Evolutionary conservation across 2,888 invertebrate genomes (phyloP).

Genomic region (Baronia brevicornis): DNA sequence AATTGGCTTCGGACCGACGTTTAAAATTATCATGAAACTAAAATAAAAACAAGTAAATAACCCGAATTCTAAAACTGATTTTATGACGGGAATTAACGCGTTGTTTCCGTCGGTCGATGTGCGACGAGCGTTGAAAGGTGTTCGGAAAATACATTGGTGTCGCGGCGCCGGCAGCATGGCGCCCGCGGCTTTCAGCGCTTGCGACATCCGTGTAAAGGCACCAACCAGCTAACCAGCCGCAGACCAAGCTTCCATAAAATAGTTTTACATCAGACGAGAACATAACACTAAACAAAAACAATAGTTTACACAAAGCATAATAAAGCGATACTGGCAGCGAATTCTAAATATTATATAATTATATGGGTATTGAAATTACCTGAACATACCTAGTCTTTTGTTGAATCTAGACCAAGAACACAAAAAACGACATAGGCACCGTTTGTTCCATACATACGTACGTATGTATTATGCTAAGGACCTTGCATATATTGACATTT

Average conservation of each 20-base stretch:
- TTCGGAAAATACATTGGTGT: slow-evolving; percentile 64
- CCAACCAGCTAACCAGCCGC: slow-evolving; percentile 16
- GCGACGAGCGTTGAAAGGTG: slow-evolving; percentile 73
- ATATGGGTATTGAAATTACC: too few species aligned
- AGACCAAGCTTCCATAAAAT: slow-evolving; percentile 11
- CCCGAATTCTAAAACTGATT: slow-evolving; percentile 75
- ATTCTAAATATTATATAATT: too few species aligned
- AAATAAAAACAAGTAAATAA: slow-evolving; percentile 75
- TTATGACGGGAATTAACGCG: slow-evolving; percentile 76
- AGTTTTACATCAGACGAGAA: slow-evolving; percentile 12
- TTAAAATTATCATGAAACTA: slow-evolving; percentile 72
- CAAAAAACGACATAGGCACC: too few species aligned
- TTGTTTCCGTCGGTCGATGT: slow-evolving; percentile 74
- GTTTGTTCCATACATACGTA: too few species aligned
- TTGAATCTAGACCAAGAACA: too few species aligned
- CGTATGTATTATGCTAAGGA: too few species aligned
- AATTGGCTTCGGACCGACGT: slow-evolving; percentile 63
- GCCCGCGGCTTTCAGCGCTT: slow-evolving; percentile 40
- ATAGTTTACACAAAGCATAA: too few species aligned
- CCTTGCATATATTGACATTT: too few species aligned
- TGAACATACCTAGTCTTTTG: too few species aligned
- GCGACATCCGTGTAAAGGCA: slow-evolving; percentile 44
- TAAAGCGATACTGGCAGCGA: too few species aligned
- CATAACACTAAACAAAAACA: background rate
- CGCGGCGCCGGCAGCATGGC: slow-evolving; percentile 34